Evolutionary conservation across 2,888 invertebrate genomes (phyloP), one percentile per base, ranked within the genome.

Genomic region (Chymomyza procnemis): DNA sequence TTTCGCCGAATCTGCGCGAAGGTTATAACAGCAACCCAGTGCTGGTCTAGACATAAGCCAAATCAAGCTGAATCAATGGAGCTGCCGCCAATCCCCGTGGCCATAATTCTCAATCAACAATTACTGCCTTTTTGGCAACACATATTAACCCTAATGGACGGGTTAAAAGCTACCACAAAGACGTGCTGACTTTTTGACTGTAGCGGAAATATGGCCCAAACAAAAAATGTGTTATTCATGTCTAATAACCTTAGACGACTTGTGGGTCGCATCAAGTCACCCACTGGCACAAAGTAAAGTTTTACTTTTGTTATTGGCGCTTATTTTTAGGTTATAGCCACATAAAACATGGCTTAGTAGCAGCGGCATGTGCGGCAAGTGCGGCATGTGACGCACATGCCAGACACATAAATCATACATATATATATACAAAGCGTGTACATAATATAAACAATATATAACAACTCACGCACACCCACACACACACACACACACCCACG

Each of bases 361-460:
- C 12, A 9, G 34, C 12, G 34, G 34, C 34, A 54, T 69, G 74
- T 69, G 80, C 64, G 61, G 63, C 64, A n/a, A n/a, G n/a, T n/a
- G 34, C 12, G 34, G 34, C 34, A 54, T 69, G 74, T 69, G 80
- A 61, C 59, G 63, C 64, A n/a, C n/a, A 52, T 58, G 47, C 47
- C 58, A 66, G 48, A 54, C 66, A 50, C 73, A 59, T 74, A 73
- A 78, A 75, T 75, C 71, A 75, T 67, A 66, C 56, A 69, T 54
- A 12, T 26, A 66, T 58, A 69, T 54, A 12, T 26, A 26, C 6
- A 26, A 26, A 26, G 26, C 26, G 26, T 26, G 26, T 26, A 26
- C 6, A 26, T 26, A 6, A 26, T 26, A 26, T 26, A 26, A 26
- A 26, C 26, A 26, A 6, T 26, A 26, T 26, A 8, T 26, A 54